Percentiles rank a stretch among this genome's conserved stretches.
These are phyloP conservation scores for Talpa occidentalis DNA, from an alignment of 2,113 vertebrate species.

Conservation along the genomic window DNA sequence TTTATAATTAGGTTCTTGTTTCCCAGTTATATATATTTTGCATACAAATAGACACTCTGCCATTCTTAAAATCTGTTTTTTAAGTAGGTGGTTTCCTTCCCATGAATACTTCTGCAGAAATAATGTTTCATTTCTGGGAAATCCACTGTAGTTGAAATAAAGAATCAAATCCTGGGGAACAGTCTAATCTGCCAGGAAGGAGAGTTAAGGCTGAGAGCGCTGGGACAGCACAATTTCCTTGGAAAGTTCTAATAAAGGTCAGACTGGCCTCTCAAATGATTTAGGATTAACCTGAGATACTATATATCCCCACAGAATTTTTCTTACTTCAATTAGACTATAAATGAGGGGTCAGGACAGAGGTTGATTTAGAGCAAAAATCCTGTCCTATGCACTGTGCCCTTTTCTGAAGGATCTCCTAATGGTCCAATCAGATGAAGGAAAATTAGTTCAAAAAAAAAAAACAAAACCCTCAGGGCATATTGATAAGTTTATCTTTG, in stretches of 20 bases:
- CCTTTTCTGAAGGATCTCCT: background rate
- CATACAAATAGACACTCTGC: background rate
- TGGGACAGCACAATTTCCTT: background rate
- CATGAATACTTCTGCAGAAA: background rate
- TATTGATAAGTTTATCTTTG: slow-evolving; percentile 27
- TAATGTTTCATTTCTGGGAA: background rate
- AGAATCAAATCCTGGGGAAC: background rate
- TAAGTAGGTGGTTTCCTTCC: background rate
- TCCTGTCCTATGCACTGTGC: background rate
- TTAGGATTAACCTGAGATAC: background rate
- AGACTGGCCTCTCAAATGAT: background rate
- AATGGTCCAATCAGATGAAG: background rate
- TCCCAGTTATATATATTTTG: background rate
- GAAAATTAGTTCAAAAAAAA: background rate
- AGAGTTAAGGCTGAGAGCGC: background rate
- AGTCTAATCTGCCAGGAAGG: background rate
- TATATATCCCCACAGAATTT: background rate
- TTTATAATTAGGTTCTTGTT: background rate
- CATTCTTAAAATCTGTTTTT: slow-evolving; percentile 2
- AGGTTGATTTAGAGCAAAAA: slow-evolving; percentile 45
- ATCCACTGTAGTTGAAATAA: background rate
- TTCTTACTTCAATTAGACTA: slow-evolving; percentile 17
- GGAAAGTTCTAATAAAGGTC: background rate
- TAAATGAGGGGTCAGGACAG: slow-evolving; percentile 32
- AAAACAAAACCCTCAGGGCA: no score